Percentiles rank a stretch among this genome's conserved stretches.
These are phyloP conservation scores for Drosophila santomea DNA, from an alignment of 1,140 invertebrate genomes.

Conservation along the genomic window DNA sequence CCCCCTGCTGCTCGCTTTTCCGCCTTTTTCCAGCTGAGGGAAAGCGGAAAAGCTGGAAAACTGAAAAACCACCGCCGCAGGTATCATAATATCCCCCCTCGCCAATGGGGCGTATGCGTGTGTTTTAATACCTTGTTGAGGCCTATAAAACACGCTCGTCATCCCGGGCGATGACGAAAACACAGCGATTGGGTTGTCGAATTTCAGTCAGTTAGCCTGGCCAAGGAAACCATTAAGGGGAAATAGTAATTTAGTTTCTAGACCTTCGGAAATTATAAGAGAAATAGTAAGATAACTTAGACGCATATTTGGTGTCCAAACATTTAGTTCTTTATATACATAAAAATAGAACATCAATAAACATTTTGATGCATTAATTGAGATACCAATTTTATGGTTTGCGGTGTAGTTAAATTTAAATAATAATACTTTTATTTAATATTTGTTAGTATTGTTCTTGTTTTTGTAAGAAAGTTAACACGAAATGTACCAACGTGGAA, in stretches of 20 bases:
- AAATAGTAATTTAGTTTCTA: slow-evolving; percentile 1
- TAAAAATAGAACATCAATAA: too few relatives aligned
- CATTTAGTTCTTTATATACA: too few relatives aligned
- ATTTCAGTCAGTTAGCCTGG: slow-evolving; percentile 8
- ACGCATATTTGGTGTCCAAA: background rate
- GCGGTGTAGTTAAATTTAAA: too few relatives aligned
- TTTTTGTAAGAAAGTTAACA: too few relatives aligned
- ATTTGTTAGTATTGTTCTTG: too few relatives aligned
- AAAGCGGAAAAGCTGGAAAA: slow-evolving; percentile 30
- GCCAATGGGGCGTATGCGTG: slow-evolving; percentile 58
- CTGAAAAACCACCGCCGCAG: slow-evolving; percentile 67
- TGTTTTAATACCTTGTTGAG: slow-evolving; percentile 76
- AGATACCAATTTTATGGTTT: too few relatives aligned
- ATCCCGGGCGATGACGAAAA: slow-evolving; percentile 35
- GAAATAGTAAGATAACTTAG: background rate
- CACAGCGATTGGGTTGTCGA: slow-evolving; percentile 12
- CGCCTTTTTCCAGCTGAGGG: slow-evolving; percentile 27
- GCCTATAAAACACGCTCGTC: slow-evolving; percentile 78
- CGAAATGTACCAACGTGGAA: too few relatives aligned
- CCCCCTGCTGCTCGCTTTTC: slow-evolving; percentile 48
- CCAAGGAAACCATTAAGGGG: slow-evolving; percentile 21
- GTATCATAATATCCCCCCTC: slow-evolving; percentile 47
- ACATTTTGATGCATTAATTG: too few relatives aligned
- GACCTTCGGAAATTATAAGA: background rate
- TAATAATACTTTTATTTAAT: too few relatives aligned